Percentiles rank a stretch among this genome's conserved stretches.
phyloP scores from a whole-genome alignment of 2,888 invertebrate species.

The Tholera decimalis region DNA sequence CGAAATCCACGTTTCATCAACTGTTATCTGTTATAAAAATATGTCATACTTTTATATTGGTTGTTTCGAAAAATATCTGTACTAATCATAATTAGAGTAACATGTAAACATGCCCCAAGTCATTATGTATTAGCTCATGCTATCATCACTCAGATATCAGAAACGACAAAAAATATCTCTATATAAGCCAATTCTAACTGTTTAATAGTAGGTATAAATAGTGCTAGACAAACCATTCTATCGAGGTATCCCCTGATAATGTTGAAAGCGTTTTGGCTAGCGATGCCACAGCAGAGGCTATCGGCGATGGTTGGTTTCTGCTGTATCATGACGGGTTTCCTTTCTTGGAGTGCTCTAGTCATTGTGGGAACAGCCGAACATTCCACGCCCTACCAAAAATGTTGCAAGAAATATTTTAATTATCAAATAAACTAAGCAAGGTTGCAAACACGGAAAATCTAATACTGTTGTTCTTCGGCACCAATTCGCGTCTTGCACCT shows the following conservation, averaged over 20 bases:
- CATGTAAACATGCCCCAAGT: too few relatives aligned
- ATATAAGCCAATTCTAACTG: too few relatives aligned
- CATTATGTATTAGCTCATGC: too few relatives aligned
- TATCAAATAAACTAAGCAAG: too few relatives aligned
- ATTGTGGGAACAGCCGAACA: constrained; percentile 96
- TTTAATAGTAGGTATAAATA: background rate
- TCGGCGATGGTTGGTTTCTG: constrained; percentile 94
- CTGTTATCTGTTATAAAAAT: constrained; percentile 92
- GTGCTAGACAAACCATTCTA: constrained; percentile 90
- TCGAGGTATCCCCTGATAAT: constrained; percentile 94
- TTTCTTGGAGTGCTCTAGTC: constrained; percentile 92
- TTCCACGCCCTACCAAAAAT: constrained; percentile 94
- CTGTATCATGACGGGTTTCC: constrained; percentile 92
- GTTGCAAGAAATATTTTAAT: background rate
- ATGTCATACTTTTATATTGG: too few relatives aligned
- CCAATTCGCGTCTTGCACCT: background rate
- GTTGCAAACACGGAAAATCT: too few relatives aligned
- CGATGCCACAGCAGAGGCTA: constrained; percentile 94
- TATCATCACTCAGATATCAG: too few relatives aligned
- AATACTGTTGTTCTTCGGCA: too few relatives aligned
- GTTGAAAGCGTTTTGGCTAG: constrained; percentile 95
- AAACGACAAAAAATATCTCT: too few relatives aligned
- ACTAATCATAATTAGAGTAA: too few relatives aligned
- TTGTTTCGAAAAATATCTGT: too few relatives aligned
- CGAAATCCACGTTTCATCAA: constrained; percentile 94